phyloP scores from a whole-genome alignment of 2,113 vertebrate genomes.

The Jaculus jaculus region DNA sequence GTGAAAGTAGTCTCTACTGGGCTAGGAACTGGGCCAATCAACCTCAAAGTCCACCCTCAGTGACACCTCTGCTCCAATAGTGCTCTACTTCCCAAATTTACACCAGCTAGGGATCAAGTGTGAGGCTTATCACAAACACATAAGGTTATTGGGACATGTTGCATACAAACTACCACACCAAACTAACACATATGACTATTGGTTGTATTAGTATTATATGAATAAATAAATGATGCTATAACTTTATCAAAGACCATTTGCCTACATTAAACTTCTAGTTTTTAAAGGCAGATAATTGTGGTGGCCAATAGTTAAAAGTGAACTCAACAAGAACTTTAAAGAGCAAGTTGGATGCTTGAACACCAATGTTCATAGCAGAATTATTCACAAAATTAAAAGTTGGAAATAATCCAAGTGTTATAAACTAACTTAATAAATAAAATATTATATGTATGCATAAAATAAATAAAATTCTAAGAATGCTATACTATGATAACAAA shows the following conservation, averaged over 20 bases:
- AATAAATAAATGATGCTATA: not conserved
- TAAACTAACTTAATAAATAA: not conserved
- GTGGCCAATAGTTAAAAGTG: not conserved
- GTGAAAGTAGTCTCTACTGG: too few relatives aligned
- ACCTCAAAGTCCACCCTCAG: not conserved
- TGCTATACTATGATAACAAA: not conserved
- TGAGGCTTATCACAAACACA: too few relatives aligned
- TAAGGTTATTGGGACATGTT: too few relatives aligned
- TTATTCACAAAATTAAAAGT: too few relatives aligned
- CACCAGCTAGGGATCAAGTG: too few relatives aligned
- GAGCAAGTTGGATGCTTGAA: not conserved
- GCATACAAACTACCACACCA: too few relatives aligned
- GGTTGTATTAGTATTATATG: slow-evolving; percentile 4
- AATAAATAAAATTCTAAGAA: not conserved
- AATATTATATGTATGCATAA: not conserved
- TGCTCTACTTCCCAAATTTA: too few relatives aligned
- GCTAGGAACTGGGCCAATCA: too few relatives aligned
- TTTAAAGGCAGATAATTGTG: slow-evolving; percentile 30
- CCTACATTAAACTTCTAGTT: not conserved
- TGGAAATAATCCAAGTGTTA: not conserved
- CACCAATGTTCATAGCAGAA: not conserved
- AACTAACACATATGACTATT: not conserved
- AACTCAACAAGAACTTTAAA: slow-evolving; percentile 28
- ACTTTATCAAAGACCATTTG: not conserved
- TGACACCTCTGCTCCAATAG: too few relatives aligned